A percentile compares a stretch with the other conserved stretches of the same genome.
These are phyloP conservation scores for Oreochromis aureus DNA, from an alignment of 2,113 vertebrate genomes.

Conservation along the genomic window DNA sequence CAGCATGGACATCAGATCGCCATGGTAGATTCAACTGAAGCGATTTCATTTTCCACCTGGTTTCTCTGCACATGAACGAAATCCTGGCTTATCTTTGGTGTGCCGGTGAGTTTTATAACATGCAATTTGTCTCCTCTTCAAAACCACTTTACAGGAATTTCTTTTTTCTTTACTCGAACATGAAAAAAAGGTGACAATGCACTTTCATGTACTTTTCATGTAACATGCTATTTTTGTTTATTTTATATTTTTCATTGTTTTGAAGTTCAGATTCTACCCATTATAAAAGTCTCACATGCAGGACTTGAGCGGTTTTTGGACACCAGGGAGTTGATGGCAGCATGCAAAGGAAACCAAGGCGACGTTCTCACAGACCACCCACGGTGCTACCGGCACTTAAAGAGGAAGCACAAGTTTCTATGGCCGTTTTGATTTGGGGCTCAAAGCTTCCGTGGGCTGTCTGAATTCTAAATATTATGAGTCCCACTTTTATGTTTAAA, in stretches of 20 bases:
- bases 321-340: neutral
- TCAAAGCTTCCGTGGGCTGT: neutral
- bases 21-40: neutral
- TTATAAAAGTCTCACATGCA: neutral
- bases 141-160: neutral
- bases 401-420: neutral
- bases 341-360: neutral
- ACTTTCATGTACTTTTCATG: neutral
- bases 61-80: neutral
- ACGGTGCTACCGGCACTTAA: neutral
- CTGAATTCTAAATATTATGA: neutral
- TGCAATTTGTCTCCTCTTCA: neutral
- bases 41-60: neutral
- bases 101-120: neutral
- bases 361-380: neutral
- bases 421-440: neutral
- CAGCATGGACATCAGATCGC: neutral
- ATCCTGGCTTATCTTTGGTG: neutral
- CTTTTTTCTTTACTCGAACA: neutral
- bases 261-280: neutral
- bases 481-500: neutral
- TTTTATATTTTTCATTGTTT: neutral
- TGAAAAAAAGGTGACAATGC: neutral
- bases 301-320: neutral
- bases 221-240: neutral